Percentiles rank a stretch among this genome's conserved stretches.
Evolutionary conservation across 2,888 invertebrate species (phyloP).

Genomic region (Andrena bicolor): DNA sequence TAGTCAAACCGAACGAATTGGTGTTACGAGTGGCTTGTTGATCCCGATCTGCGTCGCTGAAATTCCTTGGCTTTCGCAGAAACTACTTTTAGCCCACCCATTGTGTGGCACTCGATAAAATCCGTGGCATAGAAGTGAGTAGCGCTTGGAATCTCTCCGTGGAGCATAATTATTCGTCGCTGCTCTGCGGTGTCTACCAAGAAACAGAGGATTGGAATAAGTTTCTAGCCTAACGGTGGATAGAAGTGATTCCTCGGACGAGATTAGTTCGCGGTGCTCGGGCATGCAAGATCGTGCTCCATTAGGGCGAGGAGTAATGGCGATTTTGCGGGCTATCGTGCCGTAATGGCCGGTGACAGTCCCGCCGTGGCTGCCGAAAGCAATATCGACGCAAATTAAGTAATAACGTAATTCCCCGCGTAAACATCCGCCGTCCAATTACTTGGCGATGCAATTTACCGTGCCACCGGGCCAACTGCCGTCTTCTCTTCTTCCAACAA

Average conservation of each 20-base stretch:
- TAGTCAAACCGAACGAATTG: conserved; percentile 1
- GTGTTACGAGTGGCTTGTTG: neutral
- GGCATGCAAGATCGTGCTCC: neutral
- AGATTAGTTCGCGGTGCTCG: neutral
- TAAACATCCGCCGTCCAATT: conserved; percentile 70
- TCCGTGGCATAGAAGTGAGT: too few species aligned
- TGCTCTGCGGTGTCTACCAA: neutral
- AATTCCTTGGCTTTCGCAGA: too few species aligned
- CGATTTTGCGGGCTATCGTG: conserved; percentile 14
- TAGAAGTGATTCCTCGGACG: neutral
- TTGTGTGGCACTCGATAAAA: too few species aligned
- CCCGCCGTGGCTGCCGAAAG: conserved; percentile 40
- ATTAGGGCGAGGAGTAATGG: conserved; percentile 17
- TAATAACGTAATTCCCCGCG: conserved; percentile 67
- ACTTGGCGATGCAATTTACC: conserved; percentile 66
- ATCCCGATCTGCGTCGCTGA: neutral
- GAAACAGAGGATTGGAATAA: neutral
- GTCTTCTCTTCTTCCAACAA: conserved; percentile 23
- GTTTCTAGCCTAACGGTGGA: neutral
- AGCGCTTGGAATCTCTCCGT: too few species aligned
- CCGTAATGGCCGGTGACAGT: conserved; percentile 40
- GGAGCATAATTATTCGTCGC: neutral
- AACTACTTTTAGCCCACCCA: too few species aligned
- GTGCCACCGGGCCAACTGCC: conserved; percentile 3
- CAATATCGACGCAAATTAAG: conserved; percentile 63